Base-by-base conservation (phyloP, 2,888 invertebrate species). In the Amphipyra tragopoginis region DNA sequence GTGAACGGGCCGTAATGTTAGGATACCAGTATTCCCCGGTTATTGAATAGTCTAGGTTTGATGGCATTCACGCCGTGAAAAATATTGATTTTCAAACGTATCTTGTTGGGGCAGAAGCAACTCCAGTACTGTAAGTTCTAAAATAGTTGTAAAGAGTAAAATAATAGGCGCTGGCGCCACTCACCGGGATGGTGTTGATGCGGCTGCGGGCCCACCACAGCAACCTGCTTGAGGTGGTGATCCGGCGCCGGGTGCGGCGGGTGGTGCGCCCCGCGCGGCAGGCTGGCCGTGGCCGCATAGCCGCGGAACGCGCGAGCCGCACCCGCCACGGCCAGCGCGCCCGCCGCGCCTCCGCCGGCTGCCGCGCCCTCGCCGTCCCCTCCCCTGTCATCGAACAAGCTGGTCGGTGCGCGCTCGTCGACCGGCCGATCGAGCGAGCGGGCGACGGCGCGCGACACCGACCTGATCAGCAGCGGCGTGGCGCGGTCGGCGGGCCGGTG, bases 261-360 rank as follows among this genome's bases (percentile, higher is more conserved):
- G 68, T 90, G 93, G 81, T 93, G 93, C 60, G 95, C 95, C 75
- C 95, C 95, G 79, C 94, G 93, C 75, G 95, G 95, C 83, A 95
- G 82, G 75, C 90, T 90, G 55, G 95, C 92, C 49, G 92, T 91
- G 59, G 87, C 90, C 14, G 87, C 86, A 81, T 90, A 88, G 15
- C 86, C 85, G 63, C 89, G 84, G 81, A 61, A 75, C 45, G 60
- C 79, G 38, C 76, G 73, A 53, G 53, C 72, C 48, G 73, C 84
- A 40, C 82, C 15, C 84, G 44, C 81, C 29, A 69, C 72, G 33
- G 71, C 75, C 40, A 64, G 69, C 38, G 64, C 82, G 13, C 78
- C 81, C 54, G 74, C 77, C 73, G 55, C 82, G 58, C 61, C 83
- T 55, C 65, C 84, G 40, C 79, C 75, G 36, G 48, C 56, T 29